These are phyloP conservation scores for Poecilobothrus nobilitatus DNA, from an alignment of 2,888 invertebrate species.

Conservation along the genomic window DNA sequence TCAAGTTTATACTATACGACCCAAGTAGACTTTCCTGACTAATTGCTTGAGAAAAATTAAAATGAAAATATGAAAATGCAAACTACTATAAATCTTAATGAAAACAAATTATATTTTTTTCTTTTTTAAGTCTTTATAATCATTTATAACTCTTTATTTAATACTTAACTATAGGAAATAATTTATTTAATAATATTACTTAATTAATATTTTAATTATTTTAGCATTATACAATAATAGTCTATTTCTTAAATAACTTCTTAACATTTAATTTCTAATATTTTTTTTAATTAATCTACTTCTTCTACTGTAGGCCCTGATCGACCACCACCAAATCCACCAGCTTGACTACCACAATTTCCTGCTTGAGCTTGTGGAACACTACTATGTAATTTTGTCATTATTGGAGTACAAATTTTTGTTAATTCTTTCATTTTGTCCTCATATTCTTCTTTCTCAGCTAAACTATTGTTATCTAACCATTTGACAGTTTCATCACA, in stretches of 20 bases:
- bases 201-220: too few relatives aligned
- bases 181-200: background rate
- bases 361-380: constrained; percentile 52
- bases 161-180: background rate
- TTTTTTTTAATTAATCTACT: constrained; percentile 49
- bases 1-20: too few relatives aligned
- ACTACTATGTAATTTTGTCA: constrained; percentile 47
- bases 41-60: too few relatives aligned
- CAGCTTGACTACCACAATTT: constrained; percentile 48
- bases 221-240: too few relatives aligned
- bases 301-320: constrained; percentile 41
- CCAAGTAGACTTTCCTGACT: too few relatives aligned
- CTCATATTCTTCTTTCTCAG: constrained; percentile 69
- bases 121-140: background rate
- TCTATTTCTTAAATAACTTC: too few relatives aligned
- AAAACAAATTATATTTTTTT: too few relatives aligned
- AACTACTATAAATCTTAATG: too few relatives aligned
- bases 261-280: constrained; percentile 7
- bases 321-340: constrained; percentile 53
- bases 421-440: constrained; percentile 37
- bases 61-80: too few relatives aligned
- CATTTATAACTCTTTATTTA: too few relatives aligned
- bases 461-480: constrained; percentile 67
- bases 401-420: constrained; percentile 41
- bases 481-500: constrained; percentile 59